Conservation (phyloP, 2,888 invertebrate genomes). For the Anoplius nigerrimus region DNA sequence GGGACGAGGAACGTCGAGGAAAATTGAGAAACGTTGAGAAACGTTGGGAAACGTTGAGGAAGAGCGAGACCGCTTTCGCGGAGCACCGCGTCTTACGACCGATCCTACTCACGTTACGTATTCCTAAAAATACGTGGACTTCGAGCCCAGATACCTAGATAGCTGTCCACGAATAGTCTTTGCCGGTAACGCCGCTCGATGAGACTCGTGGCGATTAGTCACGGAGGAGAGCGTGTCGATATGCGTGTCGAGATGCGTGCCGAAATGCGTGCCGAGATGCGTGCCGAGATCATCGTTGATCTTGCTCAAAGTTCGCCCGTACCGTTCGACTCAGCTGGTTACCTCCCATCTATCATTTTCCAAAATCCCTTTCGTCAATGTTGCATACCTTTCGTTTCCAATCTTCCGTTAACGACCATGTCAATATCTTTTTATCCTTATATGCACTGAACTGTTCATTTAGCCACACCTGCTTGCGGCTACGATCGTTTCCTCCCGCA, state of each 20-base stretch:
- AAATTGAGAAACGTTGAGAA: too few species aligned
- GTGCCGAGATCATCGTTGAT: slow-evolving; percentile 29
- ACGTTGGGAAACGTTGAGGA: slow-evolving; percentile 31
- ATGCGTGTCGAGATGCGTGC: too few species aligned
- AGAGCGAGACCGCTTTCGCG: too few species aligned
- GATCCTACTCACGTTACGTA: slow-evolving; percentile 73
- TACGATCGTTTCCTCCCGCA: too few species aligned
- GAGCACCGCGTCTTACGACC: too few species aligned
- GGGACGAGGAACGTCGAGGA: slow-evolving; percentile 32
- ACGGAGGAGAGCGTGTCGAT: slow-evolving; percentile 41
- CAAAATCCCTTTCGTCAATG: too few species aligned
- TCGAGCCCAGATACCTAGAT: slow-evolving; percentile 76
- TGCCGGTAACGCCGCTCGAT: slow-evolving; percentile 54
- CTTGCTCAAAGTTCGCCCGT: background rate
- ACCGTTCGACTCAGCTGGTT: background rate
- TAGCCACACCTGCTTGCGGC: too few species aligned
- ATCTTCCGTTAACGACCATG: slow-evolving; percentile 46
- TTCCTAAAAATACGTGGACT: slow-evolving; percentile 74
- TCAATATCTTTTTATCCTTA: too few species aligned
- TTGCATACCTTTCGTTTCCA: slow-evolving; percentile 6
- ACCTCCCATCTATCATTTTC: too few species aligned
- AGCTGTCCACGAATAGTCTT: slow-evolving; percentile 72
- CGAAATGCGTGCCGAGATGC: slow-evolving; percentile 27
- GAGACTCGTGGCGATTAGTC: slow-evolving; percentile 65
- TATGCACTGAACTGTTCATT: too few species aligned